A percentile compares a stretch with the other conserved stretches of the same genome.
Conservation (phyloP, 53 echinoderm and acorn worm species). For the Holothuria scabra region DNA sequence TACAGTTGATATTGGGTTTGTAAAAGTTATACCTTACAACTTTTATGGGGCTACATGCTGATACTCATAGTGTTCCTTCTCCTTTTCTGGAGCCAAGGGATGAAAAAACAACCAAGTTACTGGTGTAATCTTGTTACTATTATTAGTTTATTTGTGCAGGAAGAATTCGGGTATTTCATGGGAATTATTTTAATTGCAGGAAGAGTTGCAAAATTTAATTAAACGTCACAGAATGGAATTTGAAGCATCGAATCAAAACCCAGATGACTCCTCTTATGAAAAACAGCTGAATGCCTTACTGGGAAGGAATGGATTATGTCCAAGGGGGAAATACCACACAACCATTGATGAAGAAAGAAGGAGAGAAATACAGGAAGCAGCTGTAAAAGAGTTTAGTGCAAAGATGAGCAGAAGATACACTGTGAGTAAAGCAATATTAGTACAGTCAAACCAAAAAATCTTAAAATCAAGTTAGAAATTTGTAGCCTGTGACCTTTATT, state of each 20-base stretch:
- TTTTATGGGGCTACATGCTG: too few species aligned
- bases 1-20: too few species aligned
- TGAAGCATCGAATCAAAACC: constrained; percentile 26
- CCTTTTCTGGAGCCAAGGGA: too few species aligned
- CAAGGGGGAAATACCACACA: constrained; percentile 64
- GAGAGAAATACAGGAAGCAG: constrained; percentile 53
- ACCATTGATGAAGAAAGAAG: constrained; percentile 59
- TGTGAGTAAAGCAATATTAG: constrained; percentile 47
- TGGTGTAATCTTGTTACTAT: too few species aligned
- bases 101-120: too few species aligned
- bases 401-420: constrained; percentile 59
- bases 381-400: constrained; percentile 52
- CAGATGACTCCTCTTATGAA: constrained; percentile 60
- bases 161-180: neutral
- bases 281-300: constrained; percentile 55
- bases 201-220: constrained; percentile 53
- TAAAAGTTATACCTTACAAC: too few species aligned
- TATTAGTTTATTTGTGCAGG: too few species aligned
- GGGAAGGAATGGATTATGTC: constrained; percentile 40
- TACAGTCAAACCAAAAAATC: too few species aligned
- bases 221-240: constrained; percentile 59
- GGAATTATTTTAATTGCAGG: constrained; percentile 29
- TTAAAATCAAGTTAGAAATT: too few species aligned
- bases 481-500: too few species aligned
- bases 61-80: too few species aligned